A percentile compares a stretch with the other conserved stretches of the same genome.
Conservation (phyloP, 2,797 vertebrate genomes). For the Acropternis orthonyx region DNA sequence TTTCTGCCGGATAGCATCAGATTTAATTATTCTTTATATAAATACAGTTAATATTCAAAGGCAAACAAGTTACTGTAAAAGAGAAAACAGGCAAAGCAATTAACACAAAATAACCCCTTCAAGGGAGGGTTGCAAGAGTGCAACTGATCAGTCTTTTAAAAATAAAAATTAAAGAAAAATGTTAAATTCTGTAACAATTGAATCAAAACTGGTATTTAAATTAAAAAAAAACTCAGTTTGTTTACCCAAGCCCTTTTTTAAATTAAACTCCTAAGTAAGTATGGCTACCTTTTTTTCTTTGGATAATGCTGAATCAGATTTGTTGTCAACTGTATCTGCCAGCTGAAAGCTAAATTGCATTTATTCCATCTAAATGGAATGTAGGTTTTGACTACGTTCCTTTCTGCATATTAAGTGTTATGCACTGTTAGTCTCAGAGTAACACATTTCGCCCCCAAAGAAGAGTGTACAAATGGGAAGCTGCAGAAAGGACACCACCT, state of each 20-base stretch:
- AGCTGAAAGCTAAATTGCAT: not conserved
- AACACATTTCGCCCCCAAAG: fast-evolving
- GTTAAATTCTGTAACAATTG: not conserved
- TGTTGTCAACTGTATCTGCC: not conserved
- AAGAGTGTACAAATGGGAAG: not conserved
- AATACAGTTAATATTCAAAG: not conserved
- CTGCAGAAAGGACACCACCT: not conserved
- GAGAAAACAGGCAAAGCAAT: not conserved
- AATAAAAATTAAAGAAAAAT: not conserved
- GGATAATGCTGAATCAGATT: not conserved
- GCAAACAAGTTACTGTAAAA: not conserved
- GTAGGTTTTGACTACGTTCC: not conserved
- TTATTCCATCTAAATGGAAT: not conserved
- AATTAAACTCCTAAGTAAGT: not conserved
- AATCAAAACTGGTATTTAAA: not conserved
- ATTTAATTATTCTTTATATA: not conserved
- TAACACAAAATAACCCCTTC: not conserved
- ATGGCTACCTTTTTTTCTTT: not conserved
- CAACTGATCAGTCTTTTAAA: not conserved
- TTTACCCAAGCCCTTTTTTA: not conserved
- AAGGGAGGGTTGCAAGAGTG: not conserved
- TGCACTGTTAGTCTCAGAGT: not conserved
- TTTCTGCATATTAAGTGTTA: not conserved
- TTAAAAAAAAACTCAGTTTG: not conserved
- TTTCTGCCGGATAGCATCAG: not conserved